Conservation (phyloP, 2,888 invertebrate genomes). For the Linyphia triangularis region DNA sequence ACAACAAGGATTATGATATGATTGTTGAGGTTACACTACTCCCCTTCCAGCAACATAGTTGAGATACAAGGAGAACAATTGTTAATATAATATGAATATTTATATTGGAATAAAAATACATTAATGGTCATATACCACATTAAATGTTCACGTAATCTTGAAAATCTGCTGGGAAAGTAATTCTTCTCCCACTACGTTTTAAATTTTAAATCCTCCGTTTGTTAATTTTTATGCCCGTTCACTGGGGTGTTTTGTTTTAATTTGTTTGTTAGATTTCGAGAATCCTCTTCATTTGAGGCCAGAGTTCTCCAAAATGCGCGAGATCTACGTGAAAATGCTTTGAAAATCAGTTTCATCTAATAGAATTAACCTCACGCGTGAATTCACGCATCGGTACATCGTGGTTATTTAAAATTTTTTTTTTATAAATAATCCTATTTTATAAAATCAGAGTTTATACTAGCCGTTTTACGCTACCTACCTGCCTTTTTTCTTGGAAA, state of each 20-base stretch:
- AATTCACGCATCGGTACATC: too few relatives aligned
- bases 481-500: too few relatives aligned
- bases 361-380: too few relatives aligned
- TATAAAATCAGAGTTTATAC: too few relatives aligned
- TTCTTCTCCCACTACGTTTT: background rate
- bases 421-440: too few relatives aligned
- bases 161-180: background rate
- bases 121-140: background rate
- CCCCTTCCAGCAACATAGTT: background rate
- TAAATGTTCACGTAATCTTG: background rate
- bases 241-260: background rate
- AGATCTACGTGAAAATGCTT: too few relatives aligned
- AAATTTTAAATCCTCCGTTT: background rate
- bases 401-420: too few relatives aligned
- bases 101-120: background rate
- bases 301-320: too few relatives aligned
- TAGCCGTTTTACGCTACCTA: too few relatives aligned
- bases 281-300: background rate
- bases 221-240: background rate
- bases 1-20: too few relatives aligned
- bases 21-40: too few relatives aligned
- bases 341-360: too few relatives aligned
- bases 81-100: background rate
- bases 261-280: background rate
- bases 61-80: background rate